Percentiles rank a stretch among this genome's conserved stretches.
Conservation (phyloP, 2,888 invertebrate genomes). For the Imbricaverruca yamaguchii region DNA sequence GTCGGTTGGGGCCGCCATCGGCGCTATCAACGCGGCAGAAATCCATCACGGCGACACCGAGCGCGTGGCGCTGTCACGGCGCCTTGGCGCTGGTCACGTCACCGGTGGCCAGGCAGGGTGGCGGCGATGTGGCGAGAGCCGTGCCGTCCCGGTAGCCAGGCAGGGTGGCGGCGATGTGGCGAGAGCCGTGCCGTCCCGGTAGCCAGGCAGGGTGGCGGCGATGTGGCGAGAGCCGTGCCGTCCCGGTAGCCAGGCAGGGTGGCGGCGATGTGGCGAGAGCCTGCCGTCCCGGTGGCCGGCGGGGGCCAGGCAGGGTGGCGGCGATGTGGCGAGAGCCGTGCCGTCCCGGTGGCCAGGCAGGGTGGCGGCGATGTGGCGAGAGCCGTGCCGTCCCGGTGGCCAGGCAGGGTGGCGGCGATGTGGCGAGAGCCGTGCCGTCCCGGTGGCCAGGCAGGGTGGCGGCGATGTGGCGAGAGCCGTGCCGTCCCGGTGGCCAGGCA, state of each 20-base stretch:
- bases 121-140: not conserved
- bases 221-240: too few species aligned
- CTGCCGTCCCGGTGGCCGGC: too few species aligned
- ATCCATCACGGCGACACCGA: conserved; percentile 3
- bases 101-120: not conserved
- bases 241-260: not conserved
- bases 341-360: too few species aligned
- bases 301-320: not conserved
- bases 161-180: not conserved
- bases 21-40: not conserved
- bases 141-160: not conserved
- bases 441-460: not conserved
- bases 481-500: too few species aligned
- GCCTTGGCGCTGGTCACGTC: not conserved
- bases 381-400: not conserved
- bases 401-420: not conserved
- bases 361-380: not conserved
- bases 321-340: not conserved
- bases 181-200: too few species aligned
- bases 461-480: not conserved
- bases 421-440: too few species aligned
- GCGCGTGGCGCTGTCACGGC: not conserved
- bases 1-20: not conserved
- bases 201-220: not conserved
- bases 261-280: not conserved